Evolutionary conservation across 2,113 vertebrate genomes (phyloP), one percentile per base, ranked within the genome.

Genomic region (Barbus barbus): DNA sequence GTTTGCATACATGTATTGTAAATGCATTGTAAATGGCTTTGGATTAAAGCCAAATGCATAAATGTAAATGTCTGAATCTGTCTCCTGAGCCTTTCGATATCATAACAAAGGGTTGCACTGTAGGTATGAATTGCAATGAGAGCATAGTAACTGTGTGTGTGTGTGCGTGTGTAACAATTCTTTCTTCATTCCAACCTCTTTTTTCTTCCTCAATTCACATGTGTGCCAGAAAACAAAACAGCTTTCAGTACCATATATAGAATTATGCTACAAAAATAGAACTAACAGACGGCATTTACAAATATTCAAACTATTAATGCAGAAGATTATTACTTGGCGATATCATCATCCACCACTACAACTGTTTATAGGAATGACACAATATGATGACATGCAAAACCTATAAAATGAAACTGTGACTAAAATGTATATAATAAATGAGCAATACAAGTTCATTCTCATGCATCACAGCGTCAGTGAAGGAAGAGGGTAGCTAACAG

Each of bases 171-270:
- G 22, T 65, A 46, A 78, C 26, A 67, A n/a, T 63, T 46, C 76
- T 60, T 22, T 75, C 72, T 56, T 28, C 13, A 36, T 74, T 84
- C 46, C 61, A 61, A 56, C 44, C 38, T 46, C 58, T 51, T 60
- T 69, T 83, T 79, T 86, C 44, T 36, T 33, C 16, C 14, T n/a
- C 16, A 80, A 46, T 75, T 77, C 48, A 81, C 78, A 81, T 81
- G 82, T 76, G 61, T 48, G 83, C 83, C 76, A 80, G 28, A 31
- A 58, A 69, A 77, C 31, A 67, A 71, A 81, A 67, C 46, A 28
- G 75, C 76, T 84, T 31, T 76, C 48, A 85, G 76, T 44, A 81
- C 85, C 85, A 83, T 88, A 86, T 86, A 88, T 88, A 84, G 87
- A 53, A 28, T 69, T 82, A 75, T 26, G 69, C 44, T 83, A 74